These are phyloP conservation scores for Casuarius casuarius DNA, from an alignment of 2,113 vertebrate species.

Conservation along the genomic window DNA sequence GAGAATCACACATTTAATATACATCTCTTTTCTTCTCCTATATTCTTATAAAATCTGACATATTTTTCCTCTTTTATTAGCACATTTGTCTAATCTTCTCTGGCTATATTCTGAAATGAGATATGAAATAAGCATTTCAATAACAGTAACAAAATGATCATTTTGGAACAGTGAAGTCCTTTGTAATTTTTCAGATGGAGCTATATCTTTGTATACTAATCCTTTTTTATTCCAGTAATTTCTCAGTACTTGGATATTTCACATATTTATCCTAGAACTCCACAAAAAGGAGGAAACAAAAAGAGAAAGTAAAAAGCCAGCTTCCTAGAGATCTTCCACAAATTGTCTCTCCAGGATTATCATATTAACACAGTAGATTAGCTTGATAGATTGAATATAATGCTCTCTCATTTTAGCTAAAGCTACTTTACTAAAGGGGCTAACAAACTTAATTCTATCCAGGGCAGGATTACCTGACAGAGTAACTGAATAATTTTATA, in stretches of 20 bases:
- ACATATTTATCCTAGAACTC: neutral
- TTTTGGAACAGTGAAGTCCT: neutral
- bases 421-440: constrained; percentile 13
- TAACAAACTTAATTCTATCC: constrained; percentile 50
- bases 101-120: neutral
- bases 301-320: neutral
- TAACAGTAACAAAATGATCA: neutral
- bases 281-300: neutral
- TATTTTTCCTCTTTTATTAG: neutral
- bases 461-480: constrained; percentile 28
- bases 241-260: neutral
- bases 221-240: neutral
- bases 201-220: neutral
- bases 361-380: constrained; percentile 32
- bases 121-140: neutral
- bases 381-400: constrained; percentile 13
- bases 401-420: constrained; percentile 21
- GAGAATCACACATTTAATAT: neutral
- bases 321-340: neutral
- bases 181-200: neutral
- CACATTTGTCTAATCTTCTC: neutral
- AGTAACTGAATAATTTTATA: neutral
- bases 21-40: neutral
- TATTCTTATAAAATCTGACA: neutral
- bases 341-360: constrained; percentile 31